These are phyloP conservation scores for Petrosia ficiformis DNA, from an alignment of 37 sponge, comb jelly and placozoan species.

Conservation along the genomic window DNA sequence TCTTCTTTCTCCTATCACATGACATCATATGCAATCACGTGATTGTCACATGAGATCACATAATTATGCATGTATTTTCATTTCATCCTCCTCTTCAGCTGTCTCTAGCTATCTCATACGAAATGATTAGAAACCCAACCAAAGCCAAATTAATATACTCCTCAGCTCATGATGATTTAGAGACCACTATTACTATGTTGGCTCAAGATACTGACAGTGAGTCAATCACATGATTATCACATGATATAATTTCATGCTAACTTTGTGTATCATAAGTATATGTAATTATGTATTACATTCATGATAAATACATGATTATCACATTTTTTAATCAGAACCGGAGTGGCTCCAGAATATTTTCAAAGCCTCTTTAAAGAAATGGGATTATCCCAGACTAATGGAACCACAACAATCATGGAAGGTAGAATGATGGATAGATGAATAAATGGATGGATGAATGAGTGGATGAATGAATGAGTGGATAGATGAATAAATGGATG, in stretches of 20 bases:
- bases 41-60: no score
- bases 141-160: slow-evolving; percentile 44
- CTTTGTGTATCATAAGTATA: not conserved
- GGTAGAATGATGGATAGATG: not conserved
- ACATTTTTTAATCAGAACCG: not conserved
- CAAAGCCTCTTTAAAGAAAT: slow-evolving; percentile 18
- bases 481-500: no score
- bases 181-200: slow-evolving; percentile 22
- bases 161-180: slow-evolving; percentile 33
- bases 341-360: slow-evolving; percentile 19
- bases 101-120: slow-evolving; percentile 56
- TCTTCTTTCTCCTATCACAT: no score
- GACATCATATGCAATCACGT: no score
- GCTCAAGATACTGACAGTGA: not conserved
- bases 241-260: no score
- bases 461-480: no score
- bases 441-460: no score
- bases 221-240: not conserved
- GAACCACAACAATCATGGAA: slow-evolving; percentile 15
- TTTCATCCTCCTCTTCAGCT: slow-evolving; percentile 23
- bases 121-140: slow-evolving; percentile 51
- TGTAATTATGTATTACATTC: not conserved
- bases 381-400: slow-evolving; percentile 67
- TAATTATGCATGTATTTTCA: not conserved
- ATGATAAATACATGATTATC: not conserved